phyloP scores from a whole-genome alignment of 2,113 vertebrate species.

The Hepsetus odoe region DNA sequence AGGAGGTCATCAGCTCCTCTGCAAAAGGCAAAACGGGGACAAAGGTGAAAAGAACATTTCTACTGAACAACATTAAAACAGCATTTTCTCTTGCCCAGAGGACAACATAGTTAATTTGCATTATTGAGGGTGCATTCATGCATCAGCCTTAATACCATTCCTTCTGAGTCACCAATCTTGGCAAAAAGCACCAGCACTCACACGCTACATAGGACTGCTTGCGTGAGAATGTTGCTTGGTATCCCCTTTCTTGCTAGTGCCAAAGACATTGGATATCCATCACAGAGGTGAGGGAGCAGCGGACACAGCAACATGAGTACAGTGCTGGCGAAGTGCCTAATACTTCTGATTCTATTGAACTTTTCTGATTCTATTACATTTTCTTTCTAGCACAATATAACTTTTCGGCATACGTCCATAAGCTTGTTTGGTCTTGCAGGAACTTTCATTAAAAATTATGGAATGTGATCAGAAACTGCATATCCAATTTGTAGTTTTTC shows the following conservation, averaged over 20 bases:
- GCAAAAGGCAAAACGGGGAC: slow-evolving; percentile 29
- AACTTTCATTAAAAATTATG: background rate
- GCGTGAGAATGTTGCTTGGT: slow-evolving; percentile 49
- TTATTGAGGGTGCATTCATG: background rate
- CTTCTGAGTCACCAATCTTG: background rate
- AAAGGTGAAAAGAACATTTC: background rate
- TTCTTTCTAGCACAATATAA: background rate
- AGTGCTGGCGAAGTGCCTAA: slow-evolving; percentile 15
- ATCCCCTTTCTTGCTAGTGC: slow-evolving; percentile 43
- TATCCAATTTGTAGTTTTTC: background rate
- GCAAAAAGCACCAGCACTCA: slow-evolving; percentile 4
- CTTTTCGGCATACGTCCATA: background rate
- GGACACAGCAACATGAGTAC: slow-evolving; percentile 1
- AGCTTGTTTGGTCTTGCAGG: background rate
- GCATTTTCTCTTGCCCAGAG: background rate
- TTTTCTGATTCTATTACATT: too few species aligned
- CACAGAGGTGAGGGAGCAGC: slow-evolving; percentile 9
- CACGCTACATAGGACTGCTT: slow-evolving; percentile 8
- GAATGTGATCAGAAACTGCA: background rate
- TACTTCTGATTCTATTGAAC: background rate
- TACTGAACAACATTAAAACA: background rate
- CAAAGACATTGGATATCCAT: slow-evolving; percentile 43
- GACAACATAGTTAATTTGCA: background rate
- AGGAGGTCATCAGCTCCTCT: slow-evolving; percentile 92
- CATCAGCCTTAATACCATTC: slow-evolving; percentile 10